Conservation (phyloP, 2,797 vertebrate genomes). For the Scomberomorus guttatus region DNA sequence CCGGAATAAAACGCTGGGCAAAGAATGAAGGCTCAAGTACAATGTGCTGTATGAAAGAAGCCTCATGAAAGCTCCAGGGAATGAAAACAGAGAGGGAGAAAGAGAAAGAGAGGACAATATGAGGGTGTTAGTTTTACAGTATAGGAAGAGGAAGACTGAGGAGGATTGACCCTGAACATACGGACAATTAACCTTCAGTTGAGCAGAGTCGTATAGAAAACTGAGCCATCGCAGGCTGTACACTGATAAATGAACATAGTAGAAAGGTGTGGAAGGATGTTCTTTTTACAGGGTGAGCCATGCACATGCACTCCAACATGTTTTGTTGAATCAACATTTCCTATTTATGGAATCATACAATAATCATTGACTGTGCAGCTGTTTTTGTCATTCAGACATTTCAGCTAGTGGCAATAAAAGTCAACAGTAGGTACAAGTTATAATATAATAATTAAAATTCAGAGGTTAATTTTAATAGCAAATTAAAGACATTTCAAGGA, state of each 20-base stretch:
- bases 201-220: conserved; percentile 28
- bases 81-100: conserved; percentile 21
- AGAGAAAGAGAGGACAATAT: conserved; percentile 24
- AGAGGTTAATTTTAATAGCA: neutral
- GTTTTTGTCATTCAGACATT: neutral
- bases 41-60: conserved; percentile 50
- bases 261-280: conserved; percentile 2
- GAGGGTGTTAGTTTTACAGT: conserved; percentile 28
- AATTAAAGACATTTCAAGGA: neutral
- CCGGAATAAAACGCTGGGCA: conserved; percentile 16
- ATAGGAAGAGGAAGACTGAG: conserved; percentile 37
- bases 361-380: neutral
- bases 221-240: conserved; percentile 14
- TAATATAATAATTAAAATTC: too few species aligned
- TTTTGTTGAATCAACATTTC: neutral
- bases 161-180: conserved; percentile 56
- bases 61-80: conserved; percentile 38
- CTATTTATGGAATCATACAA: neutral
- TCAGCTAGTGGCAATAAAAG: neutral
- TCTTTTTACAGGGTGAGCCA: conserved; percentile 1
- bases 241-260: conserved; percentile 16
- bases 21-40: conserved; percentile 50
- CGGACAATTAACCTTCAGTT: conserved; percentile 58
- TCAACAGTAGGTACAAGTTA: neutral
- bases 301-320: neutral